phyloP scores from a whole-genome alignment of 2,888 invertebrate genomes.

The Eupeodes latifasciatus region DNA sequence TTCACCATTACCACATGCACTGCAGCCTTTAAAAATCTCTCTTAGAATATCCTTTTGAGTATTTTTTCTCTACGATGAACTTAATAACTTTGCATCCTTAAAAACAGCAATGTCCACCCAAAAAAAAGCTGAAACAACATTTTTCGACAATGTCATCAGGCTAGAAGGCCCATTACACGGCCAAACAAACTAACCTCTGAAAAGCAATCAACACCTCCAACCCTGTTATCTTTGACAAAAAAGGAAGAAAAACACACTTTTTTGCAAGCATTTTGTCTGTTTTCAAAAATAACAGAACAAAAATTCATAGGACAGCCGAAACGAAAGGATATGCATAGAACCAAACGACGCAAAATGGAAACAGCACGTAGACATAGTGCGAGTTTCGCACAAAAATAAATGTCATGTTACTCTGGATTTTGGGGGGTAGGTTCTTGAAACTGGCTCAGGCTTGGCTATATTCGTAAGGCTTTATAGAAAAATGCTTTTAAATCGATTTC shows the following conservation, averaged over 20 bases:
- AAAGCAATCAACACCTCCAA: conserved; percentile 22
- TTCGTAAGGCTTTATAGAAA: conserved; percentile 31
- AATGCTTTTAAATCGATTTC: conserved; percentile 67
- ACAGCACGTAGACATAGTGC: neutral
- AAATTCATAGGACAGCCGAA: neutral
- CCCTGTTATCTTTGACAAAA: conserved; percentile 4
- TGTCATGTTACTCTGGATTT: neutral
- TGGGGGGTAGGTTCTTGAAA: neutral
- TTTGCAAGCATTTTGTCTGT: neutral
- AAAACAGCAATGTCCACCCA: neutral
- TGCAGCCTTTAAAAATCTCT: no score
- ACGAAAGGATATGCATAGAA: neutral
- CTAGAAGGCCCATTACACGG: neutral
- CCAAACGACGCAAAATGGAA: neutral
- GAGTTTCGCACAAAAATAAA: neutral
- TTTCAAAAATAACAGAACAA: neutral
- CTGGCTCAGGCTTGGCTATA: no score
- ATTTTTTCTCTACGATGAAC: neutral
- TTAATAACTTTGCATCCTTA: neutral
- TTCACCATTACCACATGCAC: no score
- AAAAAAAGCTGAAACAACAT: neutral
- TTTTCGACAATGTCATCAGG: neutral
- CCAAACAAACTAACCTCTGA: conserved; percentile 11
- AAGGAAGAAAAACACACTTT: neutral
- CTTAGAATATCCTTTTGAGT: no score